Evolutionary conservation across 2,113 vertebrate species (phyloP), one percentile per base, ranked within the genome.

Genomic region (Thymallus thymallus): DNA sequence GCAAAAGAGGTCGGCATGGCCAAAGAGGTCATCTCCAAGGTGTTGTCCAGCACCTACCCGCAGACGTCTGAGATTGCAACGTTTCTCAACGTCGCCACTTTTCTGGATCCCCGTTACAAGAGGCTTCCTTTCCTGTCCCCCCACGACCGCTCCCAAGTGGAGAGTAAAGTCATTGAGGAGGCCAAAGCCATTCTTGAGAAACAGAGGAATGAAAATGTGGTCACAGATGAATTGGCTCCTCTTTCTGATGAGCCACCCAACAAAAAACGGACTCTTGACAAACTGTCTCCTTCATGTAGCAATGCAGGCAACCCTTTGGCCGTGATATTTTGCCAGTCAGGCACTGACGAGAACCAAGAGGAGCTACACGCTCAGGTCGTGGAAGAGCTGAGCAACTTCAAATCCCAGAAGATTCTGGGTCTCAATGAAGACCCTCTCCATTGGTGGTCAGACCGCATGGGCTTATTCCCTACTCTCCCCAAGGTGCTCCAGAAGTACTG

Each of bases 91-190:
- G 91, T 95, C 16, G 94, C 95, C 48, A 94, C 94, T 1, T 96
- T 96, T 82, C 84, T 96, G 79, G 96, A 96, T 81, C 96, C 95
- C 1, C 91, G 94, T n/a, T 96, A 96, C 82, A 96, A 96, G 90
- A 90, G 94, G 64, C 81, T 97, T 66, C 95, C 95, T 5, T 97
- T 96, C 83, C 92, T 96, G 46, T 94, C 94, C 0, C 79, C 91
- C 2, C 90, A 94, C 58, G 94, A 96, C 74, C 80, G 93, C 1
- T 91, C 95, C 29, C 94, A 95, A 79, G 94, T 96, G 13, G 95
- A 96, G 89, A 91, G 82, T 41, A 86, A 90, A 48, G 87, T 96
- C 26, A 82, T 94, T 0, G 93, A 95, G 23, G 95, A 96, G 67
- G 94, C 94, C 60, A 95, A 93, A 86, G 84, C 87, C 0, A 82